Evolutionary conservation across 2,113 vertebrate species (phyloP).

Genomic region (Vombatus ursinus): DNA sequence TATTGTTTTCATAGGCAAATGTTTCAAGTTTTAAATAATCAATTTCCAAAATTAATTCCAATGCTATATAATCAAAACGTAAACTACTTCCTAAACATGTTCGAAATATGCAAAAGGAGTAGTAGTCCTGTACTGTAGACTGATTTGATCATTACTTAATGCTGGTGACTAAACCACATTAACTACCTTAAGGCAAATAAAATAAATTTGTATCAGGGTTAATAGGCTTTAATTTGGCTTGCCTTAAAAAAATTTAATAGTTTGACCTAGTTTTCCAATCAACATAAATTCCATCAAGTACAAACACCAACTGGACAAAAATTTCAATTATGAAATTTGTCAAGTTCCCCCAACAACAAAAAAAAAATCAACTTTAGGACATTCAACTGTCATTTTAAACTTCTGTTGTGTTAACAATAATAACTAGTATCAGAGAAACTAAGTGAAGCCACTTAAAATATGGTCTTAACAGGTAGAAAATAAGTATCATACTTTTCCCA

Average conservation of each 20-base stretch:
- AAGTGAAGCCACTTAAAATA: background rate
- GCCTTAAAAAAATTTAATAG: background rate
- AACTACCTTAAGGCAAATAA: slow-evolving; percentile 15
- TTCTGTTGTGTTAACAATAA: background rate
- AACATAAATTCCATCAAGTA: slow-evolving; percentile 15
- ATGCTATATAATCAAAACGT: no score
- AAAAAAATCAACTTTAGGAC: background rate
- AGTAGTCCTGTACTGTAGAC: no score
- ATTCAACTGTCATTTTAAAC: background rate
- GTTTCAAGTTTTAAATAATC: no score
- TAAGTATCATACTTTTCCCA: background rate
- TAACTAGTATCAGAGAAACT: background rate
- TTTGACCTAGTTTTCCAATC: slow-evolving; percentile 11
- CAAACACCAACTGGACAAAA: slow-evolving; percentile 32
- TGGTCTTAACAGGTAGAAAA: background rate
- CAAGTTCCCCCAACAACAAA: background rate
- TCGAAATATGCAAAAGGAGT: no score
- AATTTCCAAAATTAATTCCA: no score
- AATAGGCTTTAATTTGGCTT: background rate
- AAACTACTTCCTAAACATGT: no score
- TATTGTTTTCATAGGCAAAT: no score
- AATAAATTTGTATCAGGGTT: slow-evolving; percentile 46
- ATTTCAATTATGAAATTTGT: slow-evolving; percentile 48
- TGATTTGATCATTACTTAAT: no score
- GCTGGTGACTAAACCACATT: background rate